Evolutionary conservation across 1,140 invertebrate genomes (phyloP).

Genomic region (Armadillidium nasatum): DNA sequence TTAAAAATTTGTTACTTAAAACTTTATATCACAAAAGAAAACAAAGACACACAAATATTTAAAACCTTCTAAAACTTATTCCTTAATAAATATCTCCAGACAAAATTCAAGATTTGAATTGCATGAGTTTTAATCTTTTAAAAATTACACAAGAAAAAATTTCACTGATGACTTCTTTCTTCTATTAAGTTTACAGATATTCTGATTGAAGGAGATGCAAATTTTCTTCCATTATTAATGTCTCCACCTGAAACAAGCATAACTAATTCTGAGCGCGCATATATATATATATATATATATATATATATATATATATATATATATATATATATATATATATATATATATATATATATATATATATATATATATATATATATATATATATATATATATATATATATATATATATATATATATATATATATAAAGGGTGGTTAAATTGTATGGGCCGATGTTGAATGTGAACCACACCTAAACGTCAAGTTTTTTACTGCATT

Average conservation of each 20-base stretch:
- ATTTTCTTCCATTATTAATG: background rate
- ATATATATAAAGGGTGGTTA: no score
- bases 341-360: slow-evolving; percentile 15
- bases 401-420: background rate
- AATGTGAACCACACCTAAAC: no score
- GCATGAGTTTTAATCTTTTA: no score
- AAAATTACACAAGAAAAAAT: no score
- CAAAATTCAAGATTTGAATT: no score
- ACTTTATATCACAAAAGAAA: no score
- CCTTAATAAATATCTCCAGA: no score
- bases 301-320: background rate
- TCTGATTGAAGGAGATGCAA: background rate
- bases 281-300: slow-evolving; percentile 2
- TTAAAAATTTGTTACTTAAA: background rate
- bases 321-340: background rate
- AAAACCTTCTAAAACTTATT: no score
- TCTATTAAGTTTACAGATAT: background rate
- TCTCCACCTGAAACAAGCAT: background rate
- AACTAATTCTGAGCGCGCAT: no score
- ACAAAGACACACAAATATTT: no score
- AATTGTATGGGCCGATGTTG: no score
- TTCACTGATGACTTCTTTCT: background rate
- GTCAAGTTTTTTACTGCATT: no score
- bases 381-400: slow-evolving; percentile 1
- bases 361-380: slow-evolving; percentile 15